Percentiles rank a stretch among this genome's conserved stretches.
Conservation (phyloP, 2,113 vertebrate species). For the Ophthalmotilapia sp. region DNA sequence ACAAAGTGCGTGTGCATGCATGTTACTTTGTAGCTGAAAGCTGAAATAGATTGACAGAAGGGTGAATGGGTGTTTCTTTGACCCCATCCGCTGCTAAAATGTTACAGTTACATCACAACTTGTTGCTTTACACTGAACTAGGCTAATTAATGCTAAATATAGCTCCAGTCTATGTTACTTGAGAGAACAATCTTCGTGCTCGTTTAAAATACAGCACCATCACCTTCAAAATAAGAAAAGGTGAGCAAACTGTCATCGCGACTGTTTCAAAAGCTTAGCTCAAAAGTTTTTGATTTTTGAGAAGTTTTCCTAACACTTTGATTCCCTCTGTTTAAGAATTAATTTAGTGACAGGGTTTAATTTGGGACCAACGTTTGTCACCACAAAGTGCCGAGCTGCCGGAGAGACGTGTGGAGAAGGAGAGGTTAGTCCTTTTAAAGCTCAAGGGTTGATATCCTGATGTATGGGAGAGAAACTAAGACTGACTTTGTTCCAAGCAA, state of each 20-base stretch:
- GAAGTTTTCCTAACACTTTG: not conserved
- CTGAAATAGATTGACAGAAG: not conserved
- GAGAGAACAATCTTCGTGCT: not conserved
- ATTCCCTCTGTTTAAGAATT: not conserved
- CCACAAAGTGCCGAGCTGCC: not conserved
- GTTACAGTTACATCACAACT: constrained; percentile 27
- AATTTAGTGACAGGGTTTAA: not conserved
- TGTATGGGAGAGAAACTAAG: not conserved
- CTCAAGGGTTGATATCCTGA: not conserved
- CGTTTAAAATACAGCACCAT: not conserved
- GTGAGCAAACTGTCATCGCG: not conserved
- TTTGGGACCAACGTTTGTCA: not conserved
- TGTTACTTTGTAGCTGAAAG: not conserved
- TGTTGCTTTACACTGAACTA: constrained; percentile 35
- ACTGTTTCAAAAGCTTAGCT: not conserved
- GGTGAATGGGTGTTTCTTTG: not conserved
- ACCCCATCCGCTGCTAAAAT: not conserved
- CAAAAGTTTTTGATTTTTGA: not conserved
- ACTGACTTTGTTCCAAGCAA: not conserved
- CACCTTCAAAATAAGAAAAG: not conserved
- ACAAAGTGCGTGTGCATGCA: not conserved
- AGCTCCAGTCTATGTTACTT: not conserved
- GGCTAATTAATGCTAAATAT: constrained; percentile 53
- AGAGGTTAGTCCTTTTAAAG: constrained; percentile 4
- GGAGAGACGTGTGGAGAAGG: not conserved